phyloP scores from a whole-genome alignment of 2,888 invertebrate species.

The Marasmarcha lunaedactyla region DNA sequence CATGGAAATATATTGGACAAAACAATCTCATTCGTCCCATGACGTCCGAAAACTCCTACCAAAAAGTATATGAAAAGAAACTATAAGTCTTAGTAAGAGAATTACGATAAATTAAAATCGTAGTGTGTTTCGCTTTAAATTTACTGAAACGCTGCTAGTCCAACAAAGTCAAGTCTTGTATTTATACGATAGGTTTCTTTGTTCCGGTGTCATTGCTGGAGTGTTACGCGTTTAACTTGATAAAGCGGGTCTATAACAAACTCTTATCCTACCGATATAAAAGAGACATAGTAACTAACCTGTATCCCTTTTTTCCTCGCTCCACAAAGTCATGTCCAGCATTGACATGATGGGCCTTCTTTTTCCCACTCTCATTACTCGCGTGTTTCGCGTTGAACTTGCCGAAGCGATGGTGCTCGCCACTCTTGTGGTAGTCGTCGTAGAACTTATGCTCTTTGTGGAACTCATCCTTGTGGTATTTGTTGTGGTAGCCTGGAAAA shows the following conservation, averaged over 20 bases:
- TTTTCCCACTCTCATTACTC: slow-evolving; percentile 73
- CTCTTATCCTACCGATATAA: no score
- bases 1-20: no score
- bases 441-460: slow-evolving; percentile 84
- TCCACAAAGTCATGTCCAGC: slow-evolving; percentile 72
- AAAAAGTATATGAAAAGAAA: no score
- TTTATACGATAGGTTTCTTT: slow-evolving; percentile 75
- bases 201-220: slow-evolving; percentile 73
- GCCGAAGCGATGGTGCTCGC: slow-evolving; percentile 77
- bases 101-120: no score
- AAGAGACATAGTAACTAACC: no score
- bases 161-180: slow-evolving; percentile 71
- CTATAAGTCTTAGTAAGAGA: no score
- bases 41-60: no score
- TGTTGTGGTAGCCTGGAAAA: slow-evolving; percentile 76
- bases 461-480: slow-evolving; percentile 83
- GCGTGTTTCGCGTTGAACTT: slow-evolving; percentile 75
- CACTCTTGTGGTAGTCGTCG: slow-evolving; percentile 79
- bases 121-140: no score
- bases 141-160: no score
- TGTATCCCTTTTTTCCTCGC: slow-evolving; percentile 73
- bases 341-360: slow-evolving; percentile 74
- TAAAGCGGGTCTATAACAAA: no score
- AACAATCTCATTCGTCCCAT: no score
- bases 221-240: slow-evolving; percentile 75